These are phyloP conservation scores for Lethrus apterus DNA, from an alignment of 1,140 invertebrate genomes.

Conservation along the genomic window DNA sequence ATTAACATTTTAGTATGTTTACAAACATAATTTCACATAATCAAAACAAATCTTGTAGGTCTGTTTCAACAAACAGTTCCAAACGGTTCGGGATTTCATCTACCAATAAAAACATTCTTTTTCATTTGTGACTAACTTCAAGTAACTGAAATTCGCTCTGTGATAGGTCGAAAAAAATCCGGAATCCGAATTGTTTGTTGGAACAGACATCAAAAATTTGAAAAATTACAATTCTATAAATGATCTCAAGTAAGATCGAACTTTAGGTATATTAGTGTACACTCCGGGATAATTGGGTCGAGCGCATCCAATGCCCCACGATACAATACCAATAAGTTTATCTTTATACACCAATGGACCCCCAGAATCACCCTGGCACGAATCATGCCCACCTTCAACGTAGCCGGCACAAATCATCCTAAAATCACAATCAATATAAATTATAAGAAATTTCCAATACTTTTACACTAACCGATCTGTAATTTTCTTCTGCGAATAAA, in stretches of 20 bases:
- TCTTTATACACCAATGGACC: constrained; percentile 64
- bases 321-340: constrained; percentile 47
- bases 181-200: too few species aligned
- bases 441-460: not conserved
- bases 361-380: constrained; percentile 81
- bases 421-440: not conserved
- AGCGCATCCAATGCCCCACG: constrained; percentile 53
- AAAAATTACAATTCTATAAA: too few species aligned
- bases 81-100: too few species aligned
- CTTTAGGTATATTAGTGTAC: constrained; percentile 41
- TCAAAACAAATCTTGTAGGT: too few species aligned
- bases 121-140: too few species aligned
- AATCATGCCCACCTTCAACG: constrained; percentile 63
- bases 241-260: not conserved
- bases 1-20: too few species aligned
- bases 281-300: constrained; percentile 45
- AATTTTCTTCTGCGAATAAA: constrained; percentile 5
- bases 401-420: constrained; percentile 71
- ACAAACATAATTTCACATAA: too few species aligned
- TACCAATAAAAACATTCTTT: too few species aligned
- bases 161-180: too few species aligned
- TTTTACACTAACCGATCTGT: constrained; percentile 9
- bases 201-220: too few species aligned
- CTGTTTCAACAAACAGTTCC: too few species aligned
- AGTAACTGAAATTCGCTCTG: too few species aligned